These are phyloP conservation scores for Premnoplex brunnescens DNA, from an alignment of 2,797 vertebrate genomes.

Conservation along the genomic window DNA sequence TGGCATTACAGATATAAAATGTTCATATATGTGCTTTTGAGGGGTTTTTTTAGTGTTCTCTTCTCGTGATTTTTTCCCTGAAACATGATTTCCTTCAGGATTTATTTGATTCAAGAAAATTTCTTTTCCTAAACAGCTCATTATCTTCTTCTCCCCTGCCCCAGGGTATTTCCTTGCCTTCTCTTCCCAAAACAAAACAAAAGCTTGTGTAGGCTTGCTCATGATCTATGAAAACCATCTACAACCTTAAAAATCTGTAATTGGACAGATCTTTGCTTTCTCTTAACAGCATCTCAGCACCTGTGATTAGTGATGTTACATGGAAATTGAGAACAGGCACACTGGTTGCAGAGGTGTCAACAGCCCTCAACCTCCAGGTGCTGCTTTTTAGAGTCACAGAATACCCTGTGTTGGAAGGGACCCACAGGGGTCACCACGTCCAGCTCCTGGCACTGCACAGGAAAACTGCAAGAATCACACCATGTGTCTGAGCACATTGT, in stretches of 20 bases:
- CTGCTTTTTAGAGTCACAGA: neutral
- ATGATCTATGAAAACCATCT: neutral
- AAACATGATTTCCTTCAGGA: neutral
- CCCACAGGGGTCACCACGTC: neutral
- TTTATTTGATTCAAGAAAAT: neutral
- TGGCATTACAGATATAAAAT: neutral
- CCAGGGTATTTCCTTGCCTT: neutral
- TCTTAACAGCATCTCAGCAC: neutral
- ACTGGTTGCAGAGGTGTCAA: neutral
- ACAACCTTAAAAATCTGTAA: neutral
- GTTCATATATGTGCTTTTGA: neutral
- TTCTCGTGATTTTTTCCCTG: neutral
- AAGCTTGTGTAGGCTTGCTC: neutral
- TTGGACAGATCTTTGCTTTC: neutral
- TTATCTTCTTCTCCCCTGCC: neutral
- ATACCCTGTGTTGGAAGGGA: neutral
- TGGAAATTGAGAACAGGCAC: neutral
- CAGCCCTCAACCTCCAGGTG: neutral
- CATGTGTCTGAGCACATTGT: too few relatives aligned
- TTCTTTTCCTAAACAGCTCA: neutral
- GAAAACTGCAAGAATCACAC: neutral
- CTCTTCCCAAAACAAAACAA: neutral
- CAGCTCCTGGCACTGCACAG: neutral
- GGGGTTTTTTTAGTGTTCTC: neutral
- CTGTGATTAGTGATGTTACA: neutral